A percentile compares a stretch with the other conserved stretches of the same genome.
phyloP scores from a whole-genome alignment of 2,113 vertebrate species.

The Neotoma lepida region DNA sequence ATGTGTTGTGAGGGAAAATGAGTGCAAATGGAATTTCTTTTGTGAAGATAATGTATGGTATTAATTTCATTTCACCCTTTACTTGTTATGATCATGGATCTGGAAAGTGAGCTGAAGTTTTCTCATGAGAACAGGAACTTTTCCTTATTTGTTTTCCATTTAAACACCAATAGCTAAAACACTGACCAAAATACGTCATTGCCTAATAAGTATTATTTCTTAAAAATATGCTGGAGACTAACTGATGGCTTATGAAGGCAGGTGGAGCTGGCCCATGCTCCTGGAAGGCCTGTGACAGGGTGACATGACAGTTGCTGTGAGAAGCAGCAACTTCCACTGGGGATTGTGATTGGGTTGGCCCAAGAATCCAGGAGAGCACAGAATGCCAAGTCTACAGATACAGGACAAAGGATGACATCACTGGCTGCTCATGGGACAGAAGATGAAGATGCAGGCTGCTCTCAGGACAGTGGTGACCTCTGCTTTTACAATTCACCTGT shows the following conservation, averaged over 20 bases:
- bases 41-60: background rate
- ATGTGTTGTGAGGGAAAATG: background rate
- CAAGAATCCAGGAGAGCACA: background rate
- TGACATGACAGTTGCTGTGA: background rate
- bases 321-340: background rate
- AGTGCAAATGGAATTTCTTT: background rate
- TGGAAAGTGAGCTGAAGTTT: background rate
- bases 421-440: background rate
- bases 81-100: background rate
- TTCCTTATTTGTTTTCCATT: background rate
- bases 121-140: background rate
- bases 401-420: background rate
- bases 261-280: background rate
- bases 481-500: background rate
- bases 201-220: background rate
- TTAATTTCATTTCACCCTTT: background rate
- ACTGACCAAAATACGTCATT: background rate
- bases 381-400: background rate
- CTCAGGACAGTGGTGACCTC: background rate
- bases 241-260: background rate
- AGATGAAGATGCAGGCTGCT: background rate
- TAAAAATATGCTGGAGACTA: background rate
- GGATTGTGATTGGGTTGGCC: background rate
- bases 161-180: background rate
- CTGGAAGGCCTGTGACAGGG: background rate